Percentiles rank a stretch among this genome's conserved stretches.
phyloP scores from a whole-genome alignment of 2,113 vertebrate genomes.

The Chinchilla lanigera region DNA sequence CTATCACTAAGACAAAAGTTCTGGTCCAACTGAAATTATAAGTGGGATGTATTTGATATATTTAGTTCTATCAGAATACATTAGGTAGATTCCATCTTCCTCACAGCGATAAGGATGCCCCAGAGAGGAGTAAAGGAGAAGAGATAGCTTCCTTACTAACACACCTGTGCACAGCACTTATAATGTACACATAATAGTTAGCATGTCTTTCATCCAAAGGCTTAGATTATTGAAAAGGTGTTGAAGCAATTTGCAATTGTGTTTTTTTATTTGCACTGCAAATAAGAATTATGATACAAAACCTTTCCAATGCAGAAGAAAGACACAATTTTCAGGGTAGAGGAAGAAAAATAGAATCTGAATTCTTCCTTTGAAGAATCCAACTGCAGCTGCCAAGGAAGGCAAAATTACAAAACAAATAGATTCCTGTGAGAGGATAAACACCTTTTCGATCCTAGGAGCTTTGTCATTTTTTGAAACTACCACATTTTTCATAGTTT shows the following conservation, averaged over 20 bases:
- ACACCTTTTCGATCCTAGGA: conserved; percentile 80
- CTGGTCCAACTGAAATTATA: conserved; percentile 61
- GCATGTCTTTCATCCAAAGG: background rate
- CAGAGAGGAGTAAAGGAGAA: conserved; percentile 16
- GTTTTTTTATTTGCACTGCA: conserved; percentile 57
- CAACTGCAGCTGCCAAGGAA: conserved; percentile 32
- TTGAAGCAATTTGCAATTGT: conserved; percentile 58
- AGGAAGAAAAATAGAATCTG: conserved; percentile 72
- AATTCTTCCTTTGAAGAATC: conserved; percentile 62
- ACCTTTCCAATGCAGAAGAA: conserved; percentile 23
- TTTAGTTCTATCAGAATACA: conserved; percentile 59
- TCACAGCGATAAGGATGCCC: conserved; percentile 37
- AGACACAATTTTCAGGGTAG: conserved; percentile 51
- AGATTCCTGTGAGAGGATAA: conserved; percentile 79
- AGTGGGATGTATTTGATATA: conserved; percentile 44
- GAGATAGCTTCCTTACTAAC: conserved; percentile 11
- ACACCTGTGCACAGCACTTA: background rate
- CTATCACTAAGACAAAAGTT: conserved; percentile 45
- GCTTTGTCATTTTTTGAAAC: conserved; percentile 79
- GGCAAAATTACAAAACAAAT: conserved; percentile 46
- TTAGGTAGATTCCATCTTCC: conserved; percentile 66
- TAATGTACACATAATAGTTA: background rate
- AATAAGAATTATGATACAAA: conserved; percentile 60
- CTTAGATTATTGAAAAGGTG: conserved; percentile 14
- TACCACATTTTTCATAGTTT: conserved; percentile 85